A percentile compares a stretch with the other conserved stretches of the same genome.
phyloP scores from a whole-genome alignment of 2,797 vertebrate genomes.

The Poecilia wingei region DNA sequence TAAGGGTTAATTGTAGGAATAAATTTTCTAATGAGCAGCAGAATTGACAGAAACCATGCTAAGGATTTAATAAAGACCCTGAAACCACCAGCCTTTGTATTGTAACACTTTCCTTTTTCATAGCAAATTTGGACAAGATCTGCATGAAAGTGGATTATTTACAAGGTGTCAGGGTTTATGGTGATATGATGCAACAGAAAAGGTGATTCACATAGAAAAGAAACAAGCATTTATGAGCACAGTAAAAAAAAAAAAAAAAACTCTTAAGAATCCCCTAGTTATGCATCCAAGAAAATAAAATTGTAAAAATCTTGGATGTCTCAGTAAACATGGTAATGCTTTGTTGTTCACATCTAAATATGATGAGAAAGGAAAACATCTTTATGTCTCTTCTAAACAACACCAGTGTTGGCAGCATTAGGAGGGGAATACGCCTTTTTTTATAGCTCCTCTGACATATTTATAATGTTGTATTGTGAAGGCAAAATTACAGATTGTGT shows the following conservation, averaged over 20 bases:
- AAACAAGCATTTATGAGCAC: not conserved
- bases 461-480: not conserved
- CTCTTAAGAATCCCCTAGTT: not conserved
- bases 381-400: not conserved
- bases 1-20: slow-evolving; percentile 70
- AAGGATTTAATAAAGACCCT: slow-evolving; percentile 46
- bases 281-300: not conserved
- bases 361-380: not conserved
- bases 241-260: not conserved
- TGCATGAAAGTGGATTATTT: slow-evolving; percentile 20
- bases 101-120: slow-evolving; percentile 18
- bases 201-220: not conserved
- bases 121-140: slow-evolving; percentile 26
- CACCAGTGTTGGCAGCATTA: not conserved
- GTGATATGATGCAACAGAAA: not conserved
- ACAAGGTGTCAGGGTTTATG: slow-evolving; percentile 17
- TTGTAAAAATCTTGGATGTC: not conserved
- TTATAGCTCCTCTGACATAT: not conserved
- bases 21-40: slow-evolving; percentile 52
- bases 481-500: not conserved
- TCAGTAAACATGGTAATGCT: not conserved
- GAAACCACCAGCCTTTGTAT: slow-evolving; percentile 50
- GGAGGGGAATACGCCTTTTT: not conserved
- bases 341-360: not conserved
- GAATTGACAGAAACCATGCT: slow-evolving; percentile 37